Evolutionary conservation across 2,113 vertebrate species (phyloP).

Genomic region (Colistium nudipinnis): DNA sequence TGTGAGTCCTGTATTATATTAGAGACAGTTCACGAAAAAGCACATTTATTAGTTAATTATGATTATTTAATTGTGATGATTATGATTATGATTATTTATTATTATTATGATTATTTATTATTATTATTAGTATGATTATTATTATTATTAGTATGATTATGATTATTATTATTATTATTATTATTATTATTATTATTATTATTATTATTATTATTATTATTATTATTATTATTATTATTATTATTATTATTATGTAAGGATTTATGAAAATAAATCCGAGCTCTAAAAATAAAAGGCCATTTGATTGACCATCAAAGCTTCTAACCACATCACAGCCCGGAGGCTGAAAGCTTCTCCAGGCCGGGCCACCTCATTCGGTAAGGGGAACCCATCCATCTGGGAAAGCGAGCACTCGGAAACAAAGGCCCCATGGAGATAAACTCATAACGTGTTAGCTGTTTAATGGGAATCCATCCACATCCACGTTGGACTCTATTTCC

Average conservation of each 20-base stretch:
- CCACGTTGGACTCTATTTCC: no score
- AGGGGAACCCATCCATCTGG: slow-evolving; percentile 55
- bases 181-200: no score
- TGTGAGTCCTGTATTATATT: slow-evolving; percentile 26
- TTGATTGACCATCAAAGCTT: slow-evolving; percentile 45
- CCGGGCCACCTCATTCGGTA: slow-evolving; percentile 7
- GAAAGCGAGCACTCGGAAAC: slow-evolving; percentile 52
- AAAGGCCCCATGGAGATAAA: slow-evolving; percentile 39
- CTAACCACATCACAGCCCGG: slow-evolving; percentile 53
- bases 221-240: no score
- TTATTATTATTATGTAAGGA: slow-evolving; percentile 36
- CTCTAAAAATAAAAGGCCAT: slow-evolving; percentile 41
- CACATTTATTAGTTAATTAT: slow-evolving; percentile 16
- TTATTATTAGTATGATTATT: no score
- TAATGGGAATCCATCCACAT: no score
- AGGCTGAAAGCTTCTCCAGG: slow-evolving; percentile 32
- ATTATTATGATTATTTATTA: no score
- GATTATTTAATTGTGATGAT: no score
- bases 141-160: no score
- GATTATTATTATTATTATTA: no score
- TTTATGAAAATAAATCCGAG: slow-evolving; percentile 35
- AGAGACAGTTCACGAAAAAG: slow-evolving; percentile 41
- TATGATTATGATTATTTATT: no score
- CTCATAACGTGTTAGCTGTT: slow-evolving; percentile 32
- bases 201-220: no score